A percentile compares a stretch with the other conserved stretches of the same genome.
These are phyloP conservation scores for Phaethon lepturus DNA, from an alignment of 2,113 vertebrate species.

Conservation along the genomic window DNA sequence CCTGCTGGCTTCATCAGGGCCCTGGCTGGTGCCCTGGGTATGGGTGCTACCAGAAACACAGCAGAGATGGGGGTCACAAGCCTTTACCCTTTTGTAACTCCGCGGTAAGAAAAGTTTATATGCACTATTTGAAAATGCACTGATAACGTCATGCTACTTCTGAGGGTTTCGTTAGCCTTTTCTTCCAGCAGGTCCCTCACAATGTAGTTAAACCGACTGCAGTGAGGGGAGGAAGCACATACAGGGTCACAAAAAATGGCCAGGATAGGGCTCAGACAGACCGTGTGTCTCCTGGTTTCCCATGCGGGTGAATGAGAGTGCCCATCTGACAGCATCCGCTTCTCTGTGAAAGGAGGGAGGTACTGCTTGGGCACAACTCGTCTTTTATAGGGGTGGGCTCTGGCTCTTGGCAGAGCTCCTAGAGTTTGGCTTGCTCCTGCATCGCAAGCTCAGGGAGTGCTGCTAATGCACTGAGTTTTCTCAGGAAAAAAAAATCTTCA, in stretches of 20 bases:
- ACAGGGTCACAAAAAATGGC: not conserved
- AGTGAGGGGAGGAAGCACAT: not conserved
- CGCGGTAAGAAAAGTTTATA: not conserved
- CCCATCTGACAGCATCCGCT: not conserved
- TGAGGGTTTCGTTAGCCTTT: not conserved
- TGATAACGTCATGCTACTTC: not conserved
- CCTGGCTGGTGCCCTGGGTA: too few species aligned
- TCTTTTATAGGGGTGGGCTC: not conserved
- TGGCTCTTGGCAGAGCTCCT: not conserved
- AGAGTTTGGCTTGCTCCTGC: not conserved
- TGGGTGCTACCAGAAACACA: not conserved
- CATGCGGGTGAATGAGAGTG: rapidly evolving
- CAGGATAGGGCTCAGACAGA: not conserved
- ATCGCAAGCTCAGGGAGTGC: not conserved
- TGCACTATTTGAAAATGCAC: not conserved
- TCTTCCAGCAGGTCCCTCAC: not conserved
- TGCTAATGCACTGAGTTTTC: not conserved
- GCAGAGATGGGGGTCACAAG: not conserved
- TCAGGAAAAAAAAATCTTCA: not conserved
- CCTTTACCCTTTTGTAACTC: not conserved
- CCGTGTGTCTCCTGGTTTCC: not conserved
- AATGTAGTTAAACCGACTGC: not conserved
- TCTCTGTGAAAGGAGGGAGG: not conserved
- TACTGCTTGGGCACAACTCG: not conserved
- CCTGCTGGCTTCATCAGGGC: not conserved